Evolutionary conservation across 2,797 vertebrate species (phyloP).

Genomic region (Serranus cabrilla): DNA sequence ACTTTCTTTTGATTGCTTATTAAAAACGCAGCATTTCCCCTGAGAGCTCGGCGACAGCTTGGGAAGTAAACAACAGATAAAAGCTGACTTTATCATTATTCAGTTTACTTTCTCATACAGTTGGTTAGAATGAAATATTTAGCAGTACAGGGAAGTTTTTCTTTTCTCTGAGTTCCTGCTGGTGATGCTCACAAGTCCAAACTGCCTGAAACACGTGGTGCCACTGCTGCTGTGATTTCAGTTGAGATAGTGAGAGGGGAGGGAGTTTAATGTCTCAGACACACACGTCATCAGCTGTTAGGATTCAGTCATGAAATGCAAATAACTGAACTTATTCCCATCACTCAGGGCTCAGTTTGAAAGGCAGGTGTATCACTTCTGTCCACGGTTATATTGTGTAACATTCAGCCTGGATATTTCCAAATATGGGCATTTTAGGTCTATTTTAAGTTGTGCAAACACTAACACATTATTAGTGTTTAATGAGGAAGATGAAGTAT

Average conservation of each 20-base stretch:
- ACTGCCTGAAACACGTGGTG: background rate
- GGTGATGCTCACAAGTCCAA: background rate
- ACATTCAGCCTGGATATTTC: background rate
- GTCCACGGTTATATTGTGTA: background rate
- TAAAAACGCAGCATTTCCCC: background rate
- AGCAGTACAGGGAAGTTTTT: background rate
- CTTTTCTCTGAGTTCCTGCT: background rate
- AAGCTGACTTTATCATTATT: background rate
- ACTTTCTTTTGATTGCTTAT: background rate
- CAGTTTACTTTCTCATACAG: background rate
- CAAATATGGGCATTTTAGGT: background rate
- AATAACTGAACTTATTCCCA: background rate
- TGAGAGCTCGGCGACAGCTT: background rate
- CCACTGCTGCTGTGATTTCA: background rate
- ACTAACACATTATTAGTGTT: background rate
- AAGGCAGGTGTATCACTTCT: background rate
- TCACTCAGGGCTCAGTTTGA: background rate
- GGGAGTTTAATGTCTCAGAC: background rate
- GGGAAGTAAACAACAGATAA: background rate
- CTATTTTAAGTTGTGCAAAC: background rate
- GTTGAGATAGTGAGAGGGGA: background rate
- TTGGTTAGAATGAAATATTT: background rate
- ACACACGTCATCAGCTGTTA: background rate
- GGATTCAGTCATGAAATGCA: background rate
- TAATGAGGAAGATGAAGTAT: background rate